phyloP scores from a whole-genome alignment of 2,113 vertebrate genomes.

The Aleadryas rufinucha region DNA sequence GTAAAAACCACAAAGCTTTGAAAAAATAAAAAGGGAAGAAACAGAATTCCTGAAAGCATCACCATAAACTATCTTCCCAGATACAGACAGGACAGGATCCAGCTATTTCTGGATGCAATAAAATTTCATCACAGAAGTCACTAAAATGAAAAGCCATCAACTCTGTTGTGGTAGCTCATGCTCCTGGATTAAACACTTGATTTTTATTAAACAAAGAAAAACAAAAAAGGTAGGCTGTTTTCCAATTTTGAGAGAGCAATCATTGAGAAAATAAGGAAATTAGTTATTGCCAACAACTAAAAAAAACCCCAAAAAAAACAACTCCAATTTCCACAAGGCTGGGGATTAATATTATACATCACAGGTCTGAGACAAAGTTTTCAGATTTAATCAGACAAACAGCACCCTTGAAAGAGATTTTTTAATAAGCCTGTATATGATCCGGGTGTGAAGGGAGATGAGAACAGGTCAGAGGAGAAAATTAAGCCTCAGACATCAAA shows the following conservation, averaged over 20 bases:
- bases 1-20: not conserved
- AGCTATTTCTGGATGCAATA: not conserved
- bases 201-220: not conserved
- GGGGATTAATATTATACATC: not conserved
- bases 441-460: not conserved
- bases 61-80: not conserved
- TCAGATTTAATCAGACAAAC: not conserved
- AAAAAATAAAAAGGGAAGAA: not conserved
- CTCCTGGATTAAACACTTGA: not conserved
- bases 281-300: not conserved
- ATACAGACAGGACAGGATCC: not conserved
- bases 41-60: not conserved
- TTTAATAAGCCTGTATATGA: not conserved
- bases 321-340: not conserved
- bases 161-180: not conserved
- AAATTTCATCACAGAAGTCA: not conserved
- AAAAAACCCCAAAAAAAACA: not conserved
- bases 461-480: not conserved
- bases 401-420: not conserved
- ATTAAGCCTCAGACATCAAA: conserved; percentile 4
- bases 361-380: not conserved
- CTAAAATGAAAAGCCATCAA: not conserved
- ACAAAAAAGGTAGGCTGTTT: not conserved
- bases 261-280: not conserved
- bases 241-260: not conserved